Base-by-base conservation (phyloP, 2,888 invertebrate species). In the Chrysina gloriosa region DNA sequence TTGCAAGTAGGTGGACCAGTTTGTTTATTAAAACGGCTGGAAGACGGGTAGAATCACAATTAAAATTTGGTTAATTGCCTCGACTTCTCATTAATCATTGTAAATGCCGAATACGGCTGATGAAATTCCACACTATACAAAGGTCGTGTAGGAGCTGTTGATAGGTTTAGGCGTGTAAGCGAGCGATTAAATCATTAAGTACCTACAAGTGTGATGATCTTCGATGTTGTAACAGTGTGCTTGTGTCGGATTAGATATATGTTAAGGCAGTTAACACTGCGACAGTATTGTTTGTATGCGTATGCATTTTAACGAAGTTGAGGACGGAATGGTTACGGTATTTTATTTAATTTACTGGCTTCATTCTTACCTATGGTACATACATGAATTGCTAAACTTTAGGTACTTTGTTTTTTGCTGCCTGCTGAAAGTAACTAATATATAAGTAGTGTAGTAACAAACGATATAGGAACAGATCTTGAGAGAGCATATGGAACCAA, bases 1-100 rank as follows among this genome's bases (percentile, higher is more conserved):
- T 65, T 54, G 56, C 65, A 56, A 56, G 65, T 65, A 65, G 65
- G 65, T 65, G 65, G 65, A 65, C 65, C 27, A 56, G 65, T 65
- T 54, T 27, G 65, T 65, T 65, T 50, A 52, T 52, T 50, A 52
- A 42, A 39, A 56, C 36, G 39, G 42, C 29, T 11, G 56, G 29
- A 39, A 56, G 36, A 39, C 21, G 42, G 29, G 21, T 16, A 42
- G 45, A 39, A 54, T 39, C 56, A 65, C 65, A 36, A 65, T 54
- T 65, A 52, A 52, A 54, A 39, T 54, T 65, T 56, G 54, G 54
- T 65, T 65, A 65, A 65, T 65, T 65, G 25, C 39, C 42, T 29
- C 5, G 11, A 23, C 23, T 21, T 23, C 21, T 11, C 56, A 56
- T 56, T 56, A 56, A 56, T 56, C 29, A 21, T 14, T 11, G 29